Conservation (phyloP, 1,140 invertebrate genomes). For the Aradophagus sp. region DNA sequence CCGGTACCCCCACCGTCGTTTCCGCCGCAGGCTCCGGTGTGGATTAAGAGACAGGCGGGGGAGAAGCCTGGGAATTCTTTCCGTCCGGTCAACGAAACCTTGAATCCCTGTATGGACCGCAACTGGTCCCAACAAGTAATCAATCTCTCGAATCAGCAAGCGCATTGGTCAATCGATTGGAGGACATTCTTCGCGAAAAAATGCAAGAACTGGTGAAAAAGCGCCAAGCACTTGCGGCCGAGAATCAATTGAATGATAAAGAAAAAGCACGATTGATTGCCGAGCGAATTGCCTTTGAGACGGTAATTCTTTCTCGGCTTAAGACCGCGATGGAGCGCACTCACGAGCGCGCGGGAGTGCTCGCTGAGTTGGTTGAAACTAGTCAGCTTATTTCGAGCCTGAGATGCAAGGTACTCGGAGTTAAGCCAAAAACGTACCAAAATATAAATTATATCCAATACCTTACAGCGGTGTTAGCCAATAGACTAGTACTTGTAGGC, state of each 20-base stretch:
- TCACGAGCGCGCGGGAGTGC: slow-evolving; percentile 61
- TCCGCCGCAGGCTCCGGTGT: no score
- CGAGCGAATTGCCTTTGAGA: slow-evolving; percentile 85
- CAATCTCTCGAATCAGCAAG: slow-evolving; percentile 78
- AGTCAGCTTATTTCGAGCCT: slow-evolving; percentile 82
- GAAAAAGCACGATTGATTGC: slow-evolving; percentile 82
- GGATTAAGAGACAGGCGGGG: no score
- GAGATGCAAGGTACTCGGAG: slow-evolving; percentile 79
- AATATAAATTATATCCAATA: slow-evolving; percentile 78
- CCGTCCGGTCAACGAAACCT: no score
- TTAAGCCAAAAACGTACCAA: slow-evolving; percentile 74
- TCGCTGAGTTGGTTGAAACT: slow-evolving; percentile 80
- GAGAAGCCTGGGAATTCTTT: no score
- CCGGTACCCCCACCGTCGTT: no score
- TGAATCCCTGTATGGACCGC: slow-evolving; percentile 65
- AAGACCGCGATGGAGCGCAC: slow-evolving; percentile 75
- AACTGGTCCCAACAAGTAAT: slow-evolving; percentile 63
- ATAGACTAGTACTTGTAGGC: slow-evolving; percentile 75
- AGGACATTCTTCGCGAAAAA: slow-evolving; percentile 80
- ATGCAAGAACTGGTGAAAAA: slow-evolving; percentile 79
- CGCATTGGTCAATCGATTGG: slow-evolving; percentile 77
- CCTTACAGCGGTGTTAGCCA: slow-evolving; percentile 79
- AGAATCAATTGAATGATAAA: slow-evolving; percentile 79
- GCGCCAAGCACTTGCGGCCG: slow-evolving; percentile 77
- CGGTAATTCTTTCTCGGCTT: slow-evolving; percentile 79